phyloP scores from a whole-genome alignment of 1,140 invertebrate genomes.

The Tetragonula clypearis region DNA sequence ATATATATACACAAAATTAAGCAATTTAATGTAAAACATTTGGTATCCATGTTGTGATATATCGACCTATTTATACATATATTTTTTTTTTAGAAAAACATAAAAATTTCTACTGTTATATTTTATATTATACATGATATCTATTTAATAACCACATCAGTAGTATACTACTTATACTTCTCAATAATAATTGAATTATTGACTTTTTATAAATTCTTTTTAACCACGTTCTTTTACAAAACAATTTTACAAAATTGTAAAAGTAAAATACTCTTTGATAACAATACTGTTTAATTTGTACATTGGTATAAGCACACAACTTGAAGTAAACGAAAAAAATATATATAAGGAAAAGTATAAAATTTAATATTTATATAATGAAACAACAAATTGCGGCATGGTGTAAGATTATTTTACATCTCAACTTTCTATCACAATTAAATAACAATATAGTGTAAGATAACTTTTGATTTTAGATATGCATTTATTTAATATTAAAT shows the following conservation, averaged over 20 bases:
- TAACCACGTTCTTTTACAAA: background rate
- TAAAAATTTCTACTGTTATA: slow-evolving; percentile 4
- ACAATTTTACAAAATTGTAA: background rate
- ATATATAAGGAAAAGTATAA: slow-evolving; percentile 12
- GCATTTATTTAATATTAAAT: slow-evolving; percentile 28
- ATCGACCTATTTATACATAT: slow-evolving; percentile 9
- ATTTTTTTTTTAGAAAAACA: background rate
- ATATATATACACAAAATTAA: too few relatives aligned
- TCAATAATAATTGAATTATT: background rate
- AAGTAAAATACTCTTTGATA: slow-evolving; percentile 20
- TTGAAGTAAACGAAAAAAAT: background rate
- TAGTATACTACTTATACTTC: background rate
- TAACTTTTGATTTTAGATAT: background rate
- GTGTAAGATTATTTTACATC: background rate
- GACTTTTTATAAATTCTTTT: background rate
- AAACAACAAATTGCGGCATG: background rate
- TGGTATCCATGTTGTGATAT: slow-evolving; percentile 30
- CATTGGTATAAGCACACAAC: slow-evolving; percentile 32
- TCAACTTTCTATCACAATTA: background rate
- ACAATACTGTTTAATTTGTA: slow-evolving; percentile 26
- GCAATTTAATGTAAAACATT: background rate
- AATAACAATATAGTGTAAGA: background rate
- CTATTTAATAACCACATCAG: background rate
- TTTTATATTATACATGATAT: background rate
- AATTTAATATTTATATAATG: background rate